Base-by-base conservation (phyloP, 2,797 vertebrate genomes). In the Sebastes itinus region DNA sequence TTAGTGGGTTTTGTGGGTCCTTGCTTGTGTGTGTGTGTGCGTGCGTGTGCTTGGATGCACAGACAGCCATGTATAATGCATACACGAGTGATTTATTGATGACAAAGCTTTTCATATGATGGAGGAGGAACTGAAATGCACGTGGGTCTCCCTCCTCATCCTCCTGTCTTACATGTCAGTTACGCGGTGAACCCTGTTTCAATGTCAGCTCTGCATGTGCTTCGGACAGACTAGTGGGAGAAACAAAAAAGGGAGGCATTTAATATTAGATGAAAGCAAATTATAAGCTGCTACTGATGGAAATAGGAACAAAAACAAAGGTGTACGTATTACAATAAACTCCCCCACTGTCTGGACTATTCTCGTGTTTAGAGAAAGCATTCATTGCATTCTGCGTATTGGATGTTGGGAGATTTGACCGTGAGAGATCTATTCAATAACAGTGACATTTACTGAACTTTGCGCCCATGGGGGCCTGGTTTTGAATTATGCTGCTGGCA, bases 11-110 rank as follows among this genome's bases (percentile, higher is more conserved):
- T 66, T 74, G 62, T 56, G 46, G 23, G 38, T 46, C 71, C 33
- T 55, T n/a, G 46, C 59, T 27, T 52, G 16, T 85, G 35, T 65
- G 49, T 30, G 28, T 74, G 52, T 65, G 58, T 78, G n/a, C 46
- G 66, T 74, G 71, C 16, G 58, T 76, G 69, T 72, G 85, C 75
- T 66, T 78, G 78, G 52, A 90, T 92, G 89, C 87, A 86, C 89
- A 92, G 89, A 93, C 84, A 86, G 60, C 77, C 85, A 94, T 95
- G 85, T 91, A 93, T 95, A 93, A 95, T 95, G 92, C 93, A 95
- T 93, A 75, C 76, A 85, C 54, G 4, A 77, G 89, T 96, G 88
- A 94, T 95, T 95, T 95, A 96, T 96, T 96, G 93, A 95, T 95
- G 93, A 92, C 91, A 79, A 84, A 89, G 94, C 93, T 90, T 92